Conservation (phyloP, 2,797 vertebrate genomes). For the Philypnodon macrostomus region DNA sequence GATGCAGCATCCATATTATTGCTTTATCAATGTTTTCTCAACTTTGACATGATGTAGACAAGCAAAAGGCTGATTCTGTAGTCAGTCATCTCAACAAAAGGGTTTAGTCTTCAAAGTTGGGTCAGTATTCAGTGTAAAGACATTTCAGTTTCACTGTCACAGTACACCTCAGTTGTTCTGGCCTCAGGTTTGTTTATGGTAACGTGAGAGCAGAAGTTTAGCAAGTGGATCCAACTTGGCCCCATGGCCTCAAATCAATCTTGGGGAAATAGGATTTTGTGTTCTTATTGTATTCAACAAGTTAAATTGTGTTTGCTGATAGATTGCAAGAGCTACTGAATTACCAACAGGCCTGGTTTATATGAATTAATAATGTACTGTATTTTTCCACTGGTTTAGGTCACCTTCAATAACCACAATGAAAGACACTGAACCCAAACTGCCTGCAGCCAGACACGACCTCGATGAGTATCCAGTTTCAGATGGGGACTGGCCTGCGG, state of each 20-base stretch:
- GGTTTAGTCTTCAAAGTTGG: no score
- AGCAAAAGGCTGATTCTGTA: not conserved
- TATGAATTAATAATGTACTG: no score
- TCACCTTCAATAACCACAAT: constrained; percentile 82
- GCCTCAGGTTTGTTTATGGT: not conserved
- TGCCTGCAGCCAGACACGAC: constrained; percentile 80
- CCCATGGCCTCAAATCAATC: not conserved
- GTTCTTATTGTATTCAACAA: no score
- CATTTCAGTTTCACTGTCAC: no score
- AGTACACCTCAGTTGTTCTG: no score
- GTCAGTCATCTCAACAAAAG: no score
- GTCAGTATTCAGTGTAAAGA: no score
- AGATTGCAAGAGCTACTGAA: no score
- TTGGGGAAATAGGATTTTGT: no score
- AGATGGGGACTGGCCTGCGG: constrained; percentile 89
- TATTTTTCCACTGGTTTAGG: constrained; percentile 59
- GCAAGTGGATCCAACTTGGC: not conserved
- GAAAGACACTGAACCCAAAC: constrained; percentile 85
- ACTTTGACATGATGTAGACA: not conserved
- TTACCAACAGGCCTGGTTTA: no score
- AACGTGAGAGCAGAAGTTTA: not conserved
- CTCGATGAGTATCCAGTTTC: constrained; percentile 90
- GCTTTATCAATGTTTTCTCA: constrained; percentile 2
- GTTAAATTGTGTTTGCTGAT: no score
- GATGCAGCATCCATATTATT: constrained; percentile 9